Conservation (phyloP, 2,797 vertebrate genomes). For the Dromococcyx pavoninus region DNA sequence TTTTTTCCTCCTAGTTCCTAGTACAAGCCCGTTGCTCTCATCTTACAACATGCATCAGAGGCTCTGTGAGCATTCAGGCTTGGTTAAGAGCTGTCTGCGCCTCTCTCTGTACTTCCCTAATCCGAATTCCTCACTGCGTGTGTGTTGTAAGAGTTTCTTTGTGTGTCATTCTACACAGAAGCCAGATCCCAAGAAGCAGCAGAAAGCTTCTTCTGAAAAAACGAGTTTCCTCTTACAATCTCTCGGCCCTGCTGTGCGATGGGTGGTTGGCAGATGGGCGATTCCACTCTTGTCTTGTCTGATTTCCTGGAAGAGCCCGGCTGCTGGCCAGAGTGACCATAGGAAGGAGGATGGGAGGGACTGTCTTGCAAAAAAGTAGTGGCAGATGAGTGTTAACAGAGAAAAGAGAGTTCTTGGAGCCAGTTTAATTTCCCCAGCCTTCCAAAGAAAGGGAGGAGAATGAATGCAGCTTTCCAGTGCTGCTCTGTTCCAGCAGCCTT, state of each 20-base stretch:
- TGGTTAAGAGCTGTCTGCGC: neutral
- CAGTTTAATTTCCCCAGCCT: neutral
- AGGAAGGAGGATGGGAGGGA: neutral
- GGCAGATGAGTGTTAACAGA: neutral
- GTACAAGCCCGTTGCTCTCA: neutral
- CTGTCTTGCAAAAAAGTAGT: neutral
- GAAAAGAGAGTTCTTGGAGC: slow-evolving; percentile 32
- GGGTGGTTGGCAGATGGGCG: slow-evolving; percentile 1
- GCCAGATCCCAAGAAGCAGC: slow-evolving; percentile 35
- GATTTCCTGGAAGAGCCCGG: slow-evolving; percentile 60
- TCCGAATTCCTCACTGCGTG: slow-evolving; percentile 7
- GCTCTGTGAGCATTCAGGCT: slow-evolving; percentile 14
- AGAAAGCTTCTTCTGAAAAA: neutral
- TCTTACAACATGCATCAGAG: neutral
- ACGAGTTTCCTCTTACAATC: neutral
- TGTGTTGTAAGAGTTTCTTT: slow-evolving; percentile 49
- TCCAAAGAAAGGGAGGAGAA: slow-evolving; percentile 36
- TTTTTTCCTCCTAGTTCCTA: slow-evolving; percentile 6
- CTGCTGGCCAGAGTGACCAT: neutral
- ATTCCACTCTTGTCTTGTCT: slow-evolving; percentile 21
- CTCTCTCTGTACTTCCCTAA: slow-evolving; percentile 36
- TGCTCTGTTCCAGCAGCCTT: neutral
- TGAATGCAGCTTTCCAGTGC: neutral
- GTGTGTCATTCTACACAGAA: slow-evolving; percentile 59
- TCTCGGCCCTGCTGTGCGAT: neutral